These are phyloP conservation scores for Amphipoea lucens DNA, from an alignment of 2,888 invertebrate species.

Conservation along the genomic window DNA sequence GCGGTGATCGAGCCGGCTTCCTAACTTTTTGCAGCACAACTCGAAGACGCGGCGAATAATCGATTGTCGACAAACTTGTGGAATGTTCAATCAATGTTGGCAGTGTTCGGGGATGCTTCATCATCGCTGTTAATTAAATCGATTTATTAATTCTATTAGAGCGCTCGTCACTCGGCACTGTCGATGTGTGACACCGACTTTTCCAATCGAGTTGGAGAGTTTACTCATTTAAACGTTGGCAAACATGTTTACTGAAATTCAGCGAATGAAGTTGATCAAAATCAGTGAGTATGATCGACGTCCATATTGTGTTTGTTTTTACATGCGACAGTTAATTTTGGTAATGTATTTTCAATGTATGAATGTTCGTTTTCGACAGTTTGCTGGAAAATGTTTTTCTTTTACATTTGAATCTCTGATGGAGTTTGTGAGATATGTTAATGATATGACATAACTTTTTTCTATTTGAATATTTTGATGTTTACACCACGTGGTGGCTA, in stretches of 20 bases:
- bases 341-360: slow-evolving; percentile 41
- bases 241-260: slow-evolving; percentile 63
- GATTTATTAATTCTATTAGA: slow-evolving; percentile 69
- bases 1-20: slow-evolving; percentile 37
- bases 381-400: slow-evolving; percentile 34
- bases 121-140: slow-evolving; percentile 72
- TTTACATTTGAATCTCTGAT: slow-evolving; percentile 38
- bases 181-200: slow-evolving; percentile 64
- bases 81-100: slow-evolving; percentile 73
- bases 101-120: slow-evolving; percentile 66
- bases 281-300: slow-evolving; percentile 59
- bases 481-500: background rate
- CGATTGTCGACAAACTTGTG: slow-evolving; percentile 67
- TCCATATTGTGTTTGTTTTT: slow-evolving; percentile 55
- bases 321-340: slow-evolving; percentile 62
- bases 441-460: slow-evolving; percentile 31
- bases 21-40: slow-evolving; percentile 61
- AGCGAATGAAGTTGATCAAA: slow-evolving; percentile 56
- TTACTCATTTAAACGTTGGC: slow-evolving; percentile 63
- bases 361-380: slow-evolving; percentile 39
- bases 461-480: slow-evolving; percentile 1
- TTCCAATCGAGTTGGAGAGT: slow-evolving; percentile 62
- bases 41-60: slow-evolving; percentile 61
- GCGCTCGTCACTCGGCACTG: slow-evolving; percentile 55
- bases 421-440: slow-evolving; percentile 16